Percentiles rank a stretch among this genome's conserved stretches.
phyloP scores from a whole-genome alignment of 2,113 vertebrate genomes.

The Thamnaconus septentrionalis region DNA sequence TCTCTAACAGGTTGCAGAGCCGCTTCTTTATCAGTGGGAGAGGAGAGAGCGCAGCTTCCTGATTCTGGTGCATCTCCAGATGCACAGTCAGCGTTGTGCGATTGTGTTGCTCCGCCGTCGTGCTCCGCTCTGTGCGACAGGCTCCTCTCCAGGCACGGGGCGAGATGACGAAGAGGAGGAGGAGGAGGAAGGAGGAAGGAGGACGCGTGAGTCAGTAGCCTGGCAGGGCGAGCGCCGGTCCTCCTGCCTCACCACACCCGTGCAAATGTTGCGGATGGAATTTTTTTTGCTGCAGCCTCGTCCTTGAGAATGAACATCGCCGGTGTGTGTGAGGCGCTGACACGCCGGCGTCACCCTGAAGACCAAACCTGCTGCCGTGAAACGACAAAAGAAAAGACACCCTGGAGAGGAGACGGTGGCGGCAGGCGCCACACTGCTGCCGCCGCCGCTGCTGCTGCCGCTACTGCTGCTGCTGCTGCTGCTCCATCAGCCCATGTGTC shows the following conservation, averaged over 20 bases:
- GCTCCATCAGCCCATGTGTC: constrained; percentile 22
- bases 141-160: background rate
- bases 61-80: too few relatives aligned
- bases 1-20: constrained; percentile 31
- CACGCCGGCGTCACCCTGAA: too few relatives aligned
- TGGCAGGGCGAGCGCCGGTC: background rate
- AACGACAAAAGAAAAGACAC: too few relatives aligned
- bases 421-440: constrained; percentile 7
- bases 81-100: background rate
- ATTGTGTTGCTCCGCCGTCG: background rate
- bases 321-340: background rate
- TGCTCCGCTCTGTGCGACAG: background rate
- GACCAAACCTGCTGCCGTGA: too few relatives aligned
- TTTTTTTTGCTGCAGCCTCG: constrained; percentile 27
- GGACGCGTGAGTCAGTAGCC: background rate
- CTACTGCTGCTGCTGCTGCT: background rate
- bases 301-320: constrained; percentile 48
- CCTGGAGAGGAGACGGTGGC: background rate
- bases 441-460: background rate
- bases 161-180: too few relatives aligned
- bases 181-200: too few relatives aligned
- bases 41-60: too few relatives aligned
- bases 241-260: background rate
- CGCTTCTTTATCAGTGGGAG: constrained; percentile 26
- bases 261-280: constrained; percentile 20